These are phyloP conservation scores for Probaryconus sp. DNA, from an alignment of 1,140 invertebrate species.

Conservation along the genomic window DNA sequence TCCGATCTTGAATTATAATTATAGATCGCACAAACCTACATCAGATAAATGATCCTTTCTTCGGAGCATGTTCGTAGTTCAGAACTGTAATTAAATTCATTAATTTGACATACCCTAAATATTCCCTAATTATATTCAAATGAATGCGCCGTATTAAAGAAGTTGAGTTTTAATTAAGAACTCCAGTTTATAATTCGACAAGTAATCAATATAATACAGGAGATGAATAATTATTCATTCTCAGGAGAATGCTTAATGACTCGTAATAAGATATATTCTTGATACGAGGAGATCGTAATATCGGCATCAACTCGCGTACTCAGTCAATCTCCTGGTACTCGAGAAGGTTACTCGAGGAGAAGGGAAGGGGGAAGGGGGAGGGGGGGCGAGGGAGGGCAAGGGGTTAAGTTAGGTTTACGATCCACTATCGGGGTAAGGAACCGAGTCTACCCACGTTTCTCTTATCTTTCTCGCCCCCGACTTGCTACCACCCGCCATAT, in stretches of 20 bases:
- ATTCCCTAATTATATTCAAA: too few relatives aligned
- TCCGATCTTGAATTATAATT: too few relatives aligned
- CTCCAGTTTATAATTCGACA: too few relatives aligned
- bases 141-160: too few relatives aligned
- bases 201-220: background rate
- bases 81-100: too few relatives aligned
- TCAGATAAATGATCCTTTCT: too few relatives aligned
- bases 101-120: too few relatives aligned
- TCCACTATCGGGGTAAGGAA: slow-evolving; percentile 69
- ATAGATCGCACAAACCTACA: too few relatives aligned
- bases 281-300: slow-evolving; percentile 22
- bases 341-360: slow-evolving; percentile 26
- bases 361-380: slow-evolving; percentile 44
- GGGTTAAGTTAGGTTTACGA: slow-evolving; percentile 68
- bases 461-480: slow-evolving; percentile 70
- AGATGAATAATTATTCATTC: slow-evolving; percentile 20
- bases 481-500: slow-evolving; percentile 56
- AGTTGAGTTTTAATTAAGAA: too few relatives aligned
- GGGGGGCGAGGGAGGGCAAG: slow-evolving; percentile 50
- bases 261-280: slow-evolving; percentile 21
- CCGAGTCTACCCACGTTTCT: slow-evolving; percentile 72
- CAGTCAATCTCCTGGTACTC: slow-evolving; percentile 50
- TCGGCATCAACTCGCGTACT: slow-evolving; percentile 24
- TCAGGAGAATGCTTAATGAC: slow-evolving; percentile 21
- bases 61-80: too few relatives aligned